phyloP scores from a whole-genome alignment of 2,888 invertebrate species.

The Papilio gigon region DNA sequence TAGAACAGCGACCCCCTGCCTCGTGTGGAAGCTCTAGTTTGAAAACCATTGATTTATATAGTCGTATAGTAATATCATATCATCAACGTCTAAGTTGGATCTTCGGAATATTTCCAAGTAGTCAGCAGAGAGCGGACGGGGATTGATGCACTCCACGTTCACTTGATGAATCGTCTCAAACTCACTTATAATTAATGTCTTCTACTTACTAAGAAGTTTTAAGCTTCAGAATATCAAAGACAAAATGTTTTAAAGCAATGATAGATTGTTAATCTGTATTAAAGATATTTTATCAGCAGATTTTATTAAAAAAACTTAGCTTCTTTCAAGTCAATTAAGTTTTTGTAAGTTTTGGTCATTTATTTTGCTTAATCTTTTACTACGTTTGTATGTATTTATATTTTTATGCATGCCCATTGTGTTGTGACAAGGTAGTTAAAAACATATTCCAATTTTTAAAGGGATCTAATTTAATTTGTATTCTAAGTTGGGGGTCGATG shows the following conservation, averaged over 20 bases:
- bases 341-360: too few relatives aligned
- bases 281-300: neutral
- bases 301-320: neutral
- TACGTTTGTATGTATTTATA: too few relatives aligned
- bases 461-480: too few relatives aligned
- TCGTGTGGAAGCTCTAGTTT: too few relatives aligned
- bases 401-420: too few relatives aligned
- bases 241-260: conserved; percentile 4
- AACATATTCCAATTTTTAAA: too few relatives aligned
- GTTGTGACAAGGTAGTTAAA: too few relatives aligned
- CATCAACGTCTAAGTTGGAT: conserved; percentile 11
- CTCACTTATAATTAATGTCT: conserved; percentile 21
- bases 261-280: neutral
- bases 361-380: too few relatives aligned
- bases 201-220: conserved; percentile 1
- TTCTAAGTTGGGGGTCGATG: too few relatives aligned
- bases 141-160: conserved; percentile 15
- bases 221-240: conserved; percentile 3
- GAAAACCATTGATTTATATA: neutral
- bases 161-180: conserved; percentile 21
- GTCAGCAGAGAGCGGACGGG: conserved; percentile 5
- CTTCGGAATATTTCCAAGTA: conserved; percentile 12
- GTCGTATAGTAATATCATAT: conserved; percentile 1
- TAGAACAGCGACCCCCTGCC: neutral
- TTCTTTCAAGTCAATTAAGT: neutral